Evolutionary conservation across 2,888 invertebrate genomes (phyloP).

Genomic region (Coelinius sp.): DNA sequence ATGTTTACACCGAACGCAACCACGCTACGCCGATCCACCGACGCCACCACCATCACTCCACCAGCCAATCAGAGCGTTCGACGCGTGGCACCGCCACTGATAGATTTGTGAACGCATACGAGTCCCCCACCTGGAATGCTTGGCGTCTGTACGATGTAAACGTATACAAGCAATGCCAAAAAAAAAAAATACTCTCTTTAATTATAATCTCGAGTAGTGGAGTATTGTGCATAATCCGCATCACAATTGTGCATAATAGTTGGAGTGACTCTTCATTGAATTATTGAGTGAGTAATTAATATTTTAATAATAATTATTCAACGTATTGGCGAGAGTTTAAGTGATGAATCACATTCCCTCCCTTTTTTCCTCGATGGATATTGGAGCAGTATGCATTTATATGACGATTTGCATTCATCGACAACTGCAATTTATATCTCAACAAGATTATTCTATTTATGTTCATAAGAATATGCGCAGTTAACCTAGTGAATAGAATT

Average conservation of each 20-base stretch:
- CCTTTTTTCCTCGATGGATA: not conserved
- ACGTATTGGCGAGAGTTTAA: not conserved
- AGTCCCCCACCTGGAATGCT: conserved; percentile 39
- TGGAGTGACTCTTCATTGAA: not conserved
- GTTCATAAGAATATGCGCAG: not conserved
- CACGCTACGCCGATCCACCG: not conserved
- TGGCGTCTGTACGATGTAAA: conserved; percentile 54
- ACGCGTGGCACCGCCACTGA: conserved; percentile 51
- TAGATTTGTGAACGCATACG: conserved; percentile 51
- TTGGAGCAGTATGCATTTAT: not conserved
- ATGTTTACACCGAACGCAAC: not conserved
- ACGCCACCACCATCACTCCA: conserved; percentile 16
- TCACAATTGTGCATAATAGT: conserved; percentile 37
- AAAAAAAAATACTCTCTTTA: conserved; percentile 47
- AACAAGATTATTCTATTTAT: conserved; percentile 14
- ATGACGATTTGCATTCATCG: not conserved
- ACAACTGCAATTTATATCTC: not conserved
- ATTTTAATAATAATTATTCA: not conserved
- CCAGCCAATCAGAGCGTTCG: conserved; percentile 22
- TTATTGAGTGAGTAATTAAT: not conserved
- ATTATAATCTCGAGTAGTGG: conserved; percentile 56
- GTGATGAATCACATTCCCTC: not conserved
- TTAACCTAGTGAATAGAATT: conserved; percentile 35
- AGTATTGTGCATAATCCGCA: not conserved
- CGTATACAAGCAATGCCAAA: conserved; percentile 45